Base-by-base conservation (phyloP, 2,113 vertebrate genomes). In the Grantiella picta region DNA sequence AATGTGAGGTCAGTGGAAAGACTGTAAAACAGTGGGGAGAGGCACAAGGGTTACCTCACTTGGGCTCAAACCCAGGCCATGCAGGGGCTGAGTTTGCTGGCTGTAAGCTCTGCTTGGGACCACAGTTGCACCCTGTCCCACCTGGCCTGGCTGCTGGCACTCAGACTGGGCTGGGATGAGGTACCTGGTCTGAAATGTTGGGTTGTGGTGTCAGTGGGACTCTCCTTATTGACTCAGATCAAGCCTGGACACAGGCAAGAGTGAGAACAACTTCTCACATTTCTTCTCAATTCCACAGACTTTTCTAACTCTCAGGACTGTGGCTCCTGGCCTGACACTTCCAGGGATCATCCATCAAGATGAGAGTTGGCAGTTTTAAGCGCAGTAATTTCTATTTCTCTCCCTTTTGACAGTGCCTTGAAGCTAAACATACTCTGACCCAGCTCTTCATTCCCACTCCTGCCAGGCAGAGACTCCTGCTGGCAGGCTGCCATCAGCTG, bases 21-120 rank as follows among this genome's bases (percentile, higher is more conserved):
- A 94, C 90, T 90, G 95, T 97, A 97, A 96, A 96, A 93, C 96
- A 97, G 94, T 82, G 82, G 95, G 95, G 83, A 94, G 80, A 94
- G 77, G 57, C 65, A 68, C 57, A 45, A 57, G 49, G 1, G 8
- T 78, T 75, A 33, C 61, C 76, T 63, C 82, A 9, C 47, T 45
- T 8, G 86, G 90, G 88, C 96, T 92, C 94, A 89, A 72, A 49
- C 77, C 35, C 53, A 0, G 91, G 91, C 91, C 86, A 65, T 10
- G 61, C 42, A 5, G 1, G 50, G 36, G 33, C 57, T 1, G 49
- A 87, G 84, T 91, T 94, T 92, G 92, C 59, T 82, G 86, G 61
- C 21, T 73, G 42, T 19, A 2, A 84, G 45, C 42, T 69, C 50
- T 75, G 44, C 54, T 21, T 42, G 70, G 73, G 24, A 19, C 33